Conservation (phyloP, 2,797 vertebrate species). For the Cynopterus sphinx region DNA sequence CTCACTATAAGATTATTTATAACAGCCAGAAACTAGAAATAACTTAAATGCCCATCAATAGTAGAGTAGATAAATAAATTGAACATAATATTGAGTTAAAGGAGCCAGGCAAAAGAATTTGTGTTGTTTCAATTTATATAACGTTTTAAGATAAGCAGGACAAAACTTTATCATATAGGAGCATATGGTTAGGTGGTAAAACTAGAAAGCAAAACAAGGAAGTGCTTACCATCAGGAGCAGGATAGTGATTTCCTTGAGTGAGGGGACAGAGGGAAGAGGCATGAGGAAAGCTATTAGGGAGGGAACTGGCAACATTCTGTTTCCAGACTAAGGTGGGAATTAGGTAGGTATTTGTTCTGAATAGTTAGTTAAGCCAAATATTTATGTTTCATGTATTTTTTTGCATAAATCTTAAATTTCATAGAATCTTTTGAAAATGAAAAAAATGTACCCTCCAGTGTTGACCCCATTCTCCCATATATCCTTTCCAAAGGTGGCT, state of each 20-base stretch:
- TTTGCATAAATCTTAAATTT: slow-evolving; percentile 20
- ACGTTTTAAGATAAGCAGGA: neutral
- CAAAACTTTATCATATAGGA: neutral
- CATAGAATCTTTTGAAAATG: neutral
- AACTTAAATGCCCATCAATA: neutral
- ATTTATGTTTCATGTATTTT: neutral
- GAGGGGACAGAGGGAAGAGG: neutral
- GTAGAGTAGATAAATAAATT: neutral
- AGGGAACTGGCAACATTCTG: neutral
- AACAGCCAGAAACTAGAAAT: neutral
- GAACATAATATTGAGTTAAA: slow-evolving; percentile 16
- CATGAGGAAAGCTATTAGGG: neutral
- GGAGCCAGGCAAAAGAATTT: neutral
- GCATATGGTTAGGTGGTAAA: neutral
- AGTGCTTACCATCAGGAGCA: neutral
- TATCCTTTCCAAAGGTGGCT: neutral
- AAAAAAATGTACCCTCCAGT: neutral
- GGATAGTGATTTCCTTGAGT: neutral
- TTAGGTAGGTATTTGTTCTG: neutral
- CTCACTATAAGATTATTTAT: neutral
- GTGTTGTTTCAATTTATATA: neutral
- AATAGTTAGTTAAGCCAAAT: slow-evolving; percentile 9
- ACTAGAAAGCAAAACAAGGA: neutral
- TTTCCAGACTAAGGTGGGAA: neutral
- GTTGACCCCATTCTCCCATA: neutral